phyloP scores from a whole-genome alignment of 2,113 vertebrate genomes.

The Brachionichthys hirsutus region DNA sequence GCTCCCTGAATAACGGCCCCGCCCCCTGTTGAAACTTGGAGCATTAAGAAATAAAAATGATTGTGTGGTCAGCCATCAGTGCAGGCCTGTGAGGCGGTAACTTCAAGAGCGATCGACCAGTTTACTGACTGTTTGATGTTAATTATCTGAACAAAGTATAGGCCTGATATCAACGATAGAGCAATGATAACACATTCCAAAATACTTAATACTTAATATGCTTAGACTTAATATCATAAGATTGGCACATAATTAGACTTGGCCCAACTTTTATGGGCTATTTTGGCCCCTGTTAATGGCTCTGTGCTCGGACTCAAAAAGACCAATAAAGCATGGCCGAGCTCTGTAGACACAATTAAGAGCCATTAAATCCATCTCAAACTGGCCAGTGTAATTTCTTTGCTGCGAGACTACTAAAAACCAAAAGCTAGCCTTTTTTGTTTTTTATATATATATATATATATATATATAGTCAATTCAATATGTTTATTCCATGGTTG shows the following conservation, averaged over 20 bases:
- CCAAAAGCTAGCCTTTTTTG: conserved; percentile 59
- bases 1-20: conserved; percentile 40
- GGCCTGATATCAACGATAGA: conserved; percentile 45
- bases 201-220: conserved; percentile 19
- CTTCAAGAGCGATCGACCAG: conserved; percentile 41
- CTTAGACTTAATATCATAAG: conserved; percentile 50
- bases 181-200: conserved; percentile 54
- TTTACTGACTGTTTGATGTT: conserved; percentile 59
- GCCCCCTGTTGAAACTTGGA: conserved; percentile 34
- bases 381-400: conserved; percentile 54
- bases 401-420: conserved; percentile 47
- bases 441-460: no score
- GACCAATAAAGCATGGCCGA: conserved; percentile 73
- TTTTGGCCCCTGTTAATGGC: conserved; percentile 74
- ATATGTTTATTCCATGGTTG: conserved; percentile 71
- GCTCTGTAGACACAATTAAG: conserved; percentile 69
- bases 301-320: conserved; percentile 73
- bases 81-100: conserved; percentile 52
- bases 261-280: conserved; percentile 74
- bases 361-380: conserved; percentile 71
- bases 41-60: conserved; percentile 55
- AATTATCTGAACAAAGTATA: conserved; percentile 55
- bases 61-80: conserved; percentile 40
- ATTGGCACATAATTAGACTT: conserved; percentile 71
- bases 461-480: conserved; percentile 70